These are phyloP conservation scores for Callipepla squamata DNA, from an alignment of 2,113 vertebrate genomes.

Conservation along the genomic window DNA sequence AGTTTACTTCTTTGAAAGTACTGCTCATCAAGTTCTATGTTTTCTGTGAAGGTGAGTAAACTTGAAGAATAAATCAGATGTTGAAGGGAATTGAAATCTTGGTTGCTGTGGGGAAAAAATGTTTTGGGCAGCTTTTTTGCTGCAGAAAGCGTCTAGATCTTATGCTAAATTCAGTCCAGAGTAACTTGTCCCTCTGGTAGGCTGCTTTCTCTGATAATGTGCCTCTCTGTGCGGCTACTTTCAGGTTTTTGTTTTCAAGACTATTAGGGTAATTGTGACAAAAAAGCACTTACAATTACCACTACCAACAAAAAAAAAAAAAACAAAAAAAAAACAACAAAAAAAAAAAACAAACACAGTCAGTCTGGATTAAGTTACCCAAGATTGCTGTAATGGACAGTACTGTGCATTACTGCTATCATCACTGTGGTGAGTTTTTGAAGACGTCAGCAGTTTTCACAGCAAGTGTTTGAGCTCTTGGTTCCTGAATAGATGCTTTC, in stretches of 20 bases:
- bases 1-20: not conserved
- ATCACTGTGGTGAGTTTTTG: not conserved
- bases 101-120: not conserved
- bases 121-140: not conserved
- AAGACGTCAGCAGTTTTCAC: not conserved
- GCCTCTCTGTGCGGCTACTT: not conserved
- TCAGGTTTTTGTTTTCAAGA: not conserved
- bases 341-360: not conserved
- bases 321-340: not conserved
- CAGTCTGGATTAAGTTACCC: not conserved
- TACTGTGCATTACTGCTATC: not conserved
- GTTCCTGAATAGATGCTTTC: not conserved
- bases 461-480: not conserved
- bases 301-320: not conserved
- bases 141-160: not conserved
- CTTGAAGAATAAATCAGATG: fast-evolving
- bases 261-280: not conserved
- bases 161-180: not conserved
- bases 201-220: not conserved
- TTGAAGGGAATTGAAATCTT: not conserved
- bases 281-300: not conserved
- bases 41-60: not conserved
- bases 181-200: not conserved
- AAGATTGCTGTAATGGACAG: not conserved
- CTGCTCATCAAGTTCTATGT: not conserved